phyloP scores from a whole-genome alignment of 2,113 vertebrate species.

The Phalacrocorax carbo region DNA sequence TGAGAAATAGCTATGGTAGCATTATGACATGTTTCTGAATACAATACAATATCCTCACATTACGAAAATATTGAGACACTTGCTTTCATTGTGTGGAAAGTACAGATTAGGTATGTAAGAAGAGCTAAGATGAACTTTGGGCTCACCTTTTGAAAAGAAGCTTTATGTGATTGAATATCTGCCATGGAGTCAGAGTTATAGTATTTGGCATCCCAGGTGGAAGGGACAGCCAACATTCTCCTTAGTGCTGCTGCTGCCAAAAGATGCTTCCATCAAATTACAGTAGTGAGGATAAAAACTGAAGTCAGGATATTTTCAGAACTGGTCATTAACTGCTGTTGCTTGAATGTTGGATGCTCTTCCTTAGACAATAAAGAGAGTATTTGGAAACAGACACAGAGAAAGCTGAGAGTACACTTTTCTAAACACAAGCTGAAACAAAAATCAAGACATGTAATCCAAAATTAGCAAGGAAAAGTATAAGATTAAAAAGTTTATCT shows the following conservation, averaged over 20 bases:
- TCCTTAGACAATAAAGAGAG: neutral
- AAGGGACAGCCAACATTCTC: neutral
- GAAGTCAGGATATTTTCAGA: neutral
- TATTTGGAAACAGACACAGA: neutral
- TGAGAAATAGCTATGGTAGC: neutral
- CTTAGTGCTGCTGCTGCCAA: neutral
- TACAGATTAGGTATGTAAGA: neutral
- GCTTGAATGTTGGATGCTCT: neutral
- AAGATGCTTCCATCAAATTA: neutral
- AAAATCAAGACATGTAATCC: neutral
- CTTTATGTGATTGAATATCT: constrained; percentile 10
- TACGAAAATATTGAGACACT: neutral
- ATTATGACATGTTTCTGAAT: neutral
- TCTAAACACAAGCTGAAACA: neutral
- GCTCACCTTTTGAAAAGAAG: neutral
- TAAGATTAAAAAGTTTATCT: neutral
- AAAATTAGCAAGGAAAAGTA: neutral
- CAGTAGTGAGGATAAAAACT: neutral
- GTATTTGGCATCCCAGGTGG: neutral
- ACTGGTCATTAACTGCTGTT: neutral
- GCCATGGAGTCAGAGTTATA: neutral
- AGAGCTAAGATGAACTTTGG: neutral
- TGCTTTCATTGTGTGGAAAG: neutral
- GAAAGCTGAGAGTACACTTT: neutral
- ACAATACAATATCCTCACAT: neutral